Evolutionary conservation across 1,140 invertebrate species (phyloP).

Genomic region (Ceratina calcarata): DNA sequence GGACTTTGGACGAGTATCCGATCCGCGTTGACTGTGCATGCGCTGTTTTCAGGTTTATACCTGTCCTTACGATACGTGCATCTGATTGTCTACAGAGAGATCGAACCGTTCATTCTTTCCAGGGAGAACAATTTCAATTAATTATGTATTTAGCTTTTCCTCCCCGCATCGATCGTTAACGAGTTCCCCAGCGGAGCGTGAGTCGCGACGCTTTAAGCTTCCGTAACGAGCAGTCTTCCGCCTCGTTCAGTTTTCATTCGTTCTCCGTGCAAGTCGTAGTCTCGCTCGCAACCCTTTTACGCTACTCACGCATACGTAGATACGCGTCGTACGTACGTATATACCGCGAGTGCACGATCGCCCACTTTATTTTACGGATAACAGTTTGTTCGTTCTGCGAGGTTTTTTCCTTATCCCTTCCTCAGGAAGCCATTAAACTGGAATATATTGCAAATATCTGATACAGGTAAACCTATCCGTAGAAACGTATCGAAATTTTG

Average conservation of each 20-base stretch:
- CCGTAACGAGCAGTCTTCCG: constrained; percentile 59
- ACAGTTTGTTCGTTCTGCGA: not conserved
- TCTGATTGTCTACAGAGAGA: not conserved
- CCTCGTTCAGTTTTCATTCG: constrained; percentile 56
- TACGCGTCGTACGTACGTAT: too few relatives aligned
- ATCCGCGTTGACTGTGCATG: not conserved
- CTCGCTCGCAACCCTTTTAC: constrained; percentile 27
- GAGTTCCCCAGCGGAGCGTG: constrained; percentile 58
- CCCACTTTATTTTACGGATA: constrained; percentile 21
- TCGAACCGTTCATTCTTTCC: not conserved
- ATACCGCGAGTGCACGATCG: too few relatives aligned
- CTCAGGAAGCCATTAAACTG: too few relatives aligned
- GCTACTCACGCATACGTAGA: too few relatives aligned
- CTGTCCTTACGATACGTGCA: too few relatives aligned
- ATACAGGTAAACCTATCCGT: too few relatives aligned
- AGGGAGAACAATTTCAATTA: constrained; percentile 52
- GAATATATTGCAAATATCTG: too few relatives aligned
- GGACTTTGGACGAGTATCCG: not conserved
- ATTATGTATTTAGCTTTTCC: constrained; percentile 50
- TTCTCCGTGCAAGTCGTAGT: not conserved
- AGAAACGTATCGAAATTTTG: too few relatives aligned
- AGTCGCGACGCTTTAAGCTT: constrained; percentile 49
- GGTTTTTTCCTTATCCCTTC: not conserved
- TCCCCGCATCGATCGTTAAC: constrained; percentile 61
- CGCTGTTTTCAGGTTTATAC: too few relatives aligned